Evolutionary conservation across 2,888 invertebrate genomes (phyloP).

Genomic region (Reticulitermes lucifugus): DNA sequence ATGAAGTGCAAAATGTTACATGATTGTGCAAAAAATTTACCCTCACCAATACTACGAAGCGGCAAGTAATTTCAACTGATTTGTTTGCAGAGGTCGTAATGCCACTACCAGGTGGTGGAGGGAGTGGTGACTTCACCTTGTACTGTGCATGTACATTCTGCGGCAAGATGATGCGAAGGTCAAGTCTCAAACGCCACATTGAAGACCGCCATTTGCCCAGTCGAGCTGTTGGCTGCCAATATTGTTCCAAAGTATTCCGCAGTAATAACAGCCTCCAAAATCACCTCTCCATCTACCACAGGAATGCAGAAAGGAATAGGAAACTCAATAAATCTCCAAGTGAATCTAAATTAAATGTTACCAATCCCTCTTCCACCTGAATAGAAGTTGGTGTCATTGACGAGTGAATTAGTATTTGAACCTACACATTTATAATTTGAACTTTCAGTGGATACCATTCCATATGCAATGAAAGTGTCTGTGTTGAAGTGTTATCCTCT

Average conservation of each 20-base stretch:
- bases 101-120: constrained; percentile 9
- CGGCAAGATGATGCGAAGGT: constrained; percentile 51
- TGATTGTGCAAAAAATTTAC: too few species aligned
- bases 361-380: background rate
- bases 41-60: background rate
- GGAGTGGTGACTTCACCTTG: constrained; percentile 20
- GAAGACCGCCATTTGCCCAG: constrained; percentile 51
- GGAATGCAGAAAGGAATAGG: constrained; percentile 16
- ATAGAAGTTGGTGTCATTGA: background rate
- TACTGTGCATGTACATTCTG: constrained; percentile 48
- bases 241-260: constrained; percentile 53
- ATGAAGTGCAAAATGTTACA: too few species aligned
- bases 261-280: constrained; percentile 52
- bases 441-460: too few species aligned
- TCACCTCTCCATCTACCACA: constrained; percentile 52
- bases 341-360: background rate
- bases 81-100: constrained; percentile 9
- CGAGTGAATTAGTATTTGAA: background rate
- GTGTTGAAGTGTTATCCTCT: background rate
- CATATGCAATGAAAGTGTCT: background rate
- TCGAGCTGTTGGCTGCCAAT: constrained; percentile 48
- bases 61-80: background rate
- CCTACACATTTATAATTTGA: background rate
- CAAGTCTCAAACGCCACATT: constrained; percentile 53
- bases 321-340: background rate